These are phyloP conservation scores for Acrossocheilus fasciatus DNA, from an alignment of 2,797 vertebrate species.

Conservation along the genomic window DNA sequence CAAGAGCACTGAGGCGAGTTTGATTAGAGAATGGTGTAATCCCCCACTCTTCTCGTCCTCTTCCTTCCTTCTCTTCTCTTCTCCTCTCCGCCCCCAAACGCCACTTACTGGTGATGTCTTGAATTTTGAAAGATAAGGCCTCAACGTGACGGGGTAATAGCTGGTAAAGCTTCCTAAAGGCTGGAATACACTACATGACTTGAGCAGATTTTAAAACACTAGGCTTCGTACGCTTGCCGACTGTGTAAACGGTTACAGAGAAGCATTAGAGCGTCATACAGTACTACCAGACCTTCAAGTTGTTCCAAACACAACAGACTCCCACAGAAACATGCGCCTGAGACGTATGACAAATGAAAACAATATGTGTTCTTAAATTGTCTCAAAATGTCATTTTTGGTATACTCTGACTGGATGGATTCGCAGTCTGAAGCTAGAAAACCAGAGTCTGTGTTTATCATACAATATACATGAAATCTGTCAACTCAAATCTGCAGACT, in stretches of 20 bases:
- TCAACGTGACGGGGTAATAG: background rate
- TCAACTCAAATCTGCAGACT: background rate
- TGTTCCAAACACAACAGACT: background rate
- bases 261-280: background rate
- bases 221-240: background rate
- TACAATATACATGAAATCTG: background rate
- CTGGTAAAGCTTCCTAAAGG: constrained; percentile 4
- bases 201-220: background rate
- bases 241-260: background rate
- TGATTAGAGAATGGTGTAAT: constrained; percentile 78
- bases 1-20: constrained; percentile 72
- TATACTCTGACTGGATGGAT: background rate
- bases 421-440: background rate
- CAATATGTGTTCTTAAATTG: background rate
- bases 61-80: constrained; percentile 44
- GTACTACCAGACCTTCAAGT: background rate
- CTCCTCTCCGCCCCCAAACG: constrained; percentile 51
- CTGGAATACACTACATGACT: background rate
- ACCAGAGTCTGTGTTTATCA: background rate
- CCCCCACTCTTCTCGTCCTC: constrained; percentile 69
- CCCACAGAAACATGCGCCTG: no score
- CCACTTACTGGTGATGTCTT: constrained; percentile 56
- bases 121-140: constrained; percentile 41
- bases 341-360: background rate
- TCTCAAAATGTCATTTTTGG: background rate